Base-by-base conservation (phyloP, 2,113 vertebrate species). In the Arothron firmamentum region DNA sequence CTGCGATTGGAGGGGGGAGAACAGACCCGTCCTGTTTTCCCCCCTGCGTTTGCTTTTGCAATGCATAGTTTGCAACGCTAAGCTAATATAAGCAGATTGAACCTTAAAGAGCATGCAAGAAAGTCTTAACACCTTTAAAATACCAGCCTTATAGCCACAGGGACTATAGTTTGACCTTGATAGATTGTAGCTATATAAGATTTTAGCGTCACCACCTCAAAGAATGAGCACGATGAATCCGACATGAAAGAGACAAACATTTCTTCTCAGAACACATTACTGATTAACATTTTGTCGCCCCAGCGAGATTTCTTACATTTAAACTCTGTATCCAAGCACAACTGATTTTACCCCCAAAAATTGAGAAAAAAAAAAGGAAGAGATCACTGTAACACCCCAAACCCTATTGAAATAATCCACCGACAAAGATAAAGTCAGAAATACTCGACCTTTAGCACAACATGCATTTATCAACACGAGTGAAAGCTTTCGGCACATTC, bases 1-100 rank as follows among this genome's bases (percentile, higher is more conserved):
- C 68, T 76, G 80, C 63, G 59, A 81, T 85, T 80, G 68, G 55
- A 73, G 60, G 61, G 77, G 77, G 68, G 46, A 78, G 16, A 20
- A 45, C 48, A 61, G 69, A 70, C 64, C 78, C 34, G 51, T 52
- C 56, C 56, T 50, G 49, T 83, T 79, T 65, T 77, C 72, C 72
- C 77, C 58, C 66, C 34, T n/a, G 11, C 34, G 4, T 38, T 78
- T 79, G 66, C 65, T 81, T 86, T 86, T 86, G 85, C 77, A 80
- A 90, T 92, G 90, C 90, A 90, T 92, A 89, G 87, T 84, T 85
- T 87, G 70, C 72, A 77, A 80, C 61, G 78, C 81, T 88, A 82
- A 79, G 79, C 85, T 85, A 86, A 66, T 67, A 72, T 79, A 77
- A 71, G 82, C 85, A 78, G 75, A 84, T 85, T 84, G 67, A 86